Conservation (phyloP, 2,888 invertebrate species). For the Hemithea aestivaria region DNA sequence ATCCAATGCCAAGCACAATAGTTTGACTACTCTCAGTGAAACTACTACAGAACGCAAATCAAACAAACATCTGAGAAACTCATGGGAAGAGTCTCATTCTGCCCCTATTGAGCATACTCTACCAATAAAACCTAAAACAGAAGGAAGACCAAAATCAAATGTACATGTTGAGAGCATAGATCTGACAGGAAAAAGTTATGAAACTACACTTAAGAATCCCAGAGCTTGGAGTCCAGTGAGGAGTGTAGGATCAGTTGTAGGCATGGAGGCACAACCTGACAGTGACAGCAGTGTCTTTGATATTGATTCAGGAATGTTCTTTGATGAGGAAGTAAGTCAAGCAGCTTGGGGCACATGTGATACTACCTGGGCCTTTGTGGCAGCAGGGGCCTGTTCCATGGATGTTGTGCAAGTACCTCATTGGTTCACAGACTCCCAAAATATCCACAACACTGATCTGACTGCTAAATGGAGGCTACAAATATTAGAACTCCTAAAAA, state of each 20-base stretch:
- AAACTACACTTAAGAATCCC: constrained; percentile 87
- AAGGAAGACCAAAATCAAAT: constrained; percentile 52
- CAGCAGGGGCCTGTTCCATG: constrained; percentile 88
- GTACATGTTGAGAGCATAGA: constrained; percentile 67
- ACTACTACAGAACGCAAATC: constrained; percentile 59
- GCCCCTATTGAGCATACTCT: constrained; percentile 86
- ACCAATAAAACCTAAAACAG: constrained; percentile 68
- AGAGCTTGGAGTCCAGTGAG: constrained; percentile 94
- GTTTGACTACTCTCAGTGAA: constrained; percentile 78
- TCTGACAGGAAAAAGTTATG: constrained; percentile 83
- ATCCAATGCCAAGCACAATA: constrained; percentile 83
- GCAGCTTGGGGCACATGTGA: constrained; percentile 90
- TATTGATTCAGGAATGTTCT: constrained; percentile 89
- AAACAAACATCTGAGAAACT: constrained; percentile 77
- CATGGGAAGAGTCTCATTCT: constrained; percentile 86
- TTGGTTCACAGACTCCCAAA: constrained; percentile 84
- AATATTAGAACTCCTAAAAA: constrained; percentile 84
- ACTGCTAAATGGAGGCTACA: constrained; percentile 87
- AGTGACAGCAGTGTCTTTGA: constrained; percentile 90
- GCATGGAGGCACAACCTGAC: constrained; percentile 92
- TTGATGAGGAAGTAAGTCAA: constrained; percentile 86
- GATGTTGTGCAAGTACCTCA: constrained; percentile 87
- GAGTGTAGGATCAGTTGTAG: constrained; percentile 90
- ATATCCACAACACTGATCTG: constrained; percentile 80
- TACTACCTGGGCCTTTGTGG: constrained; percentile 88